Evolutionary conservation across 1,140 invertebrate genomes (phyloP).

Genomic region (Lethrus apterus): DNA sequence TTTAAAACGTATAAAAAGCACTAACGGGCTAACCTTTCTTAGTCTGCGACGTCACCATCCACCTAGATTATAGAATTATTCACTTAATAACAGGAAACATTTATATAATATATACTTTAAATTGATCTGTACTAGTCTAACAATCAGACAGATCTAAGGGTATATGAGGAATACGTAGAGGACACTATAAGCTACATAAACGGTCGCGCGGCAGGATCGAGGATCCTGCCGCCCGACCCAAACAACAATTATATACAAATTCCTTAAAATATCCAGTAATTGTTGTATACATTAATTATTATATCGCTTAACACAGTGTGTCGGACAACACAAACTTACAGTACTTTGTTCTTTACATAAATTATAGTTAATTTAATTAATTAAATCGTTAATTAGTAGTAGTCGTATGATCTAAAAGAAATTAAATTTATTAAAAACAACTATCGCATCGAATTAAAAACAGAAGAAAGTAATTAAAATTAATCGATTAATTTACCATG

Average conservation of each 20-base stretch:
- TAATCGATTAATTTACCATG: conserved; percentile 31
- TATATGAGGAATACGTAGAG: conserved; percentile 34
- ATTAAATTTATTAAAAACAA: conserved; percentile 22
- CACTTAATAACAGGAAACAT: conserved; percentile 45
- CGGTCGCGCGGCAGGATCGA: conserved; percentile 10
- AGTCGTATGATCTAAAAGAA: conserved; percentile 24
- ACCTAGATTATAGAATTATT: too few relatives aligned
- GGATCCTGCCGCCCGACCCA: conserved; percentile 9
- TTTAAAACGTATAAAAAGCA: background rate
- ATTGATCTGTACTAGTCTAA: conserved; percentile 39
- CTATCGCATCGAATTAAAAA: conserved; percentile 17
- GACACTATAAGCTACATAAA: conserved; percentile 39
- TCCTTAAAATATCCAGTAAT: conserved; percentile 32
- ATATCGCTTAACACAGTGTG: conserved; percentile 25
- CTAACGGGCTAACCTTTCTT: too few relatives aligned
- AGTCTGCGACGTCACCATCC: too few relatives aligned
- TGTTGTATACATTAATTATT: conserved; percentile 31
- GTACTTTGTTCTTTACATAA: conserved; percentile 20
- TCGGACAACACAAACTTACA: conserved; percentile 26
- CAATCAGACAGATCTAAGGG: conserved; percentile 40
- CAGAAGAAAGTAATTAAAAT: conserved; percentile 30
- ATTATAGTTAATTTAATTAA: conserved; percentile 19
- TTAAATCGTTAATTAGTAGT: conserved; percentile 6
- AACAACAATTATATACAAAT: conserved; percentile 37
- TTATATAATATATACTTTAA: conserved; percentile 40